Evolutionary conservation across 2,888 invertebrate species (phyloP).

Genomic region (Sphaerophoria taeniata): DNA sequence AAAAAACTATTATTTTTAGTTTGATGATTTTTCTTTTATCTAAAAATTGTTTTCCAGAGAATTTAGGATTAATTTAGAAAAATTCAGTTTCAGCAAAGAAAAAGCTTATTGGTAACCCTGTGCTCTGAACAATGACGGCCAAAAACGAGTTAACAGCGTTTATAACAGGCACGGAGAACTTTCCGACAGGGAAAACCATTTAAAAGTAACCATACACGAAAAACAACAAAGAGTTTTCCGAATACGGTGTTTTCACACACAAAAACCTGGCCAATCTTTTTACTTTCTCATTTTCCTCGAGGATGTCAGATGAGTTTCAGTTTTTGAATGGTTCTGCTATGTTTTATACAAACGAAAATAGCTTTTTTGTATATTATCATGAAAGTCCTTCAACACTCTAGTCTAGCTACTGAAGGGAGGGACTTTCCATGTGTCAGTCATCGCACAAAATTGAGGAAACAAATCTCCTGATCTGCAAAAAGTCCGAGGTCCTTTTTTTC

Average conservation of each 20-base stretch:
- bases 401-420: conserved; percentile 4
- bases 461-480: conserved; percentile 10
- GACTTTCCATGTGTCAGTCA: conserved; percentile 19
- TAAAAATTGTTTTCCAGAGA: too few species aligned
- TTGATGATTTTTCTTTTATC: too few species aligned
- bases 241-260: conserved; percentile 38
- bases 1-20: too few species aligned
- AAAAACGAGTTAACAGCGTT: too few species aligned
- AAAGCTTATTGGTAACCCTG: too few species aligned
- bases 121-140: too few species aligned
- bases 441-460: not conserved
- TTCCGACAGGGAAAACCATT: not conserved
- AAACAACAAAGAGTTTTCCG: conserved; percentile 27
- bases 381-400: not conserved
- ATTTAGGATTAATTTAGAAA: too few species aligned
- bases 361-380: conserved; percentile 14
- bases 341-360: conserved; percentile 1
- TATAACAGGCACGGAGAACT: conserved; percentile 32
- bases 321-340: conserved; percentile 22
- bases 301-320: conserved; percentile 50
- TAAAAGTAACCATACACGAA: conserved; percentile 22
- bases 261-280: conserved; percentile 37
- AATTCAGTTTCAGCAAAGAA: too few species aligned
- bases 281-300: conserved; percentile 35
- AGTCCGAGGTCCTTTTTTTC: conserved; percentile 3